phyloP scores from a whole-genome alignment of 2,797 vertebrate genomes.

The Pseudochromis fuscus region DNA sequence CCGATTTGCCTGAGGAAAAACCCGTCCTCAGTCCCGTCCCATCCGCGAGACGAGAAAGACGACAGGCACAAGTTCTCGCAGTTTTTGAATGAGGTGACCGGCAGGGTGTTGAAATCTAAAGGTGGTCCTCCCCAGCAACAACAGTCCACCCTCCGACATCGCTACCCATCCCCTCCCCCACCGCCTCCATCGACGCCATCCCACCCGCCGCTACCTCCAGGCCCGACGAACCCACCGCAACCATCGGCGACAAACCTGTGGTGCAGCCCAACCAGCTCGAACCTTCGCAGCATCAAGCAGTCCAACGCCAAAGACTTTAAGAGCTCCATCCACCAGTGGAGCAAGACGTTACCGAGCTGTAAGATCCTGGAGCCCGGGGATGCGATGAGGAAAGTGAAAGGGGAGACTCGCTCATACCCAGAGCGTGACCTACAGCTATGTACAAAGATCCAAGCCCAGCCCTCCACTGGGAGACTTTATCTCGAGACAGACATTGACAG shows the following conservation, averaged over 20 bases:
- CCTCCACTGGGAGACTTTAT: constrained; percentile 76
- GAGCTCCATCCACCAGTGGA: constrained; percentile 78
- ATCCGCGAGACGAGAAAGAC: constrained; percentile 78
- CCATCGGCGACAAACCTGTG: constrained; percentile 52
- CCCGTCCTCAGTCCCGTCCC: constrained; percentile 52
- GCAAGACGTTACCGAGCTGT: constrained; percentile 80
- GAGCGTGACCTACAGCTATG: constrained; percentile 69
- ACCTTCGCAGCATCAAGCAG: constrained; percentile 73
- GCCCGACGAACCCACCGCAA: constrained; percentile 23
- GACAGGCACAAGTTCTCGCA: constrained; percentile 91
- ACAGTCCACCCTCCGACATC: constrained; percentile 72
- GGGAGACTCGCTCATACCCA: constrained; percentile 70
- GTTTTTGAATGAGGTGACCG: constrained; percentile 92
- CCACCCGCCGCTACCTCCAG: constrained; percentile 32
- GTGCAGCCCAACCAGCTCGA: constrained; percentile 65
- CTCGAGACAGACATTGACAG: constrained; percentile 83
- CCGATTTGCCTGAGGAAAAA: constrained; percentile 69
- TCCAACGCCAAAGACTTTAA: constrained; percentile 63
- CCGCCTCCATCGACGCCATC: constrained; percentile 36
- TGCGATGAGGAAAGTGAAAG: constrained; percentile 74
- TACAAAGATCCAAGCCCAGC: constrained; percentile 73
- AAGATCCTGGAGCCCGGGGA: constrained; percentile 86
- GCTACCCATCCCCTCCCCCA: constrained; percentile 44
- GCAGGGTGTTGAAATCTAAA: constrained; percentile 87
- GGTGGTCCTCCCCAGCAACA: constrained; percentile 81